phyloP scores from a whole-genome alignment of 1,140 invertebrate genomes.

The Acromyrmex charruanus region DNA sequence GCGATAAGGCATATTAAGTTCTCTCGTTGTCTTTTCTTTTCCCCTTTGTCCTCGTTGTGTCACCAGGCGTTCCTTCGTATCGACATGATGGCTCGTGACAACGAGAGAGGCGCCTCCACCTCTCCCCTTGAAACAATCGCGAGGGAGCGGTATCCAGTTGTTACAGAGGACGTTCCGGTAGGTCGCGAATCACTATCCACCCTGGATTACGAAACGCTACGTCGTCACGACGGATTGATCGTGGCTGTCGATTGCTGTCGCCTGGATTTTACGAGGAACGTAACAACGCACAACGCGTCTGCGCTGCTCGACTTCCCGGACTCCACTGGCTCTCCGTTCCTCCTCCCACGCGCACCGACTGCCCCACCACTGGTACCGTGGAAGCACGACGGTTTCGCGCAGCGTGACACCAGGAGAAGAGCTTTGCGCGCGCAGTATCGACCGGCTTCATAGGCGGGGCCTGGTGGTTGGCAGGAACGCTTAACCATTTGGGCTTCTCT shows the following conservation, averaged over 20 bases:
- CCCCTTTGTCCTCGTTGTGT: constrained; percentile 19
- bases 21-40: not conserved
- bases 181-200: constrained; percentile 51
- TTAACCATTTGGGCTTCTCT: constrained; percentile 13
- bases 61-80: constrained; percentile 60
- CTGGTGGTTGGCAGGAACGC: not conserved
- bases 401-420: not conserved
- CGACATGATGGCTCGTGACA: constrained; percentile 14
- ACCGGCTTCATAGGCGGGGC: constrained; percentile 33
- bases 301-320: constrained; percentile 86
- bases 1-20: constrained; percentile 18
- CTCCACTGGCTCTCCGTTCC: constrained; percentile 84
- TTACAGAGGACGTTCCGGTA: not conserved
- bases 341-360: constrained; percentile 84
- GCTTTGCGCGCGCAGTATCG: constrained; percentile 23
- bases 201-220: constrained; percentile 17
- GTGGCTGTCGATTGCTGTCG: constrained; percentile 29
- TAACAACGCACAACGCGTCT: constrained; percentile 84
- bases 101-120: constrained; percentile 56
- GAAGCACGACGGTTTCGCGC: constrained; percentile 27
- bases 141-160: not conserved
- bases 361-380: constrained; percentile 72
- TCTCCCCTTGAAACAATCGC: constrained; percentile 50
- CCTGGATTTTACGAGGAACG: constrained; percentile 37
- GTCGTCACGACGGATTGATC: not conserved